phyloP scores from a whole-genome alignment of 2,113 vertebrate genomes.

The Perca schrenkii region DNA sequence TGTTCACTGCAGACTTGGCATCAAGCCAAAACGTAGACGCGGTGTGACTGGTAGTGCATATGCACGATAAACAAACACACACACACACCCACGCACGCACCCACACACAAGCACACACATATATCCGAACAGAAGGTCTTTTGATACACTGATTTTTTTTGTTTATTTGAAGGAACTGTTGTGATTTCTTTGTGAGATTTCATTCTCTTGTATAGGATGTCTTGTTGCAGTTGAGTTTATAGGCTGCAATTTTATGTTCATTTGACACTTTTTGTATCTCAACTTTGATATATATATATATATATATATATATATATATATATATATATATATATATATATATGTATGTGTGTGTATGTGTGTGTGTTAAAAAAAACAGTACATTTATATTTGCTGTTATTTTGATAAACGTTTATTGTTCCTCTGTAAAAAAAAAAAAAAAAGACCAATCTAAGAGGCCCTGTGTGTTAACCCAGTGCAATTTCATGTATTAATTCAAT shows the following conservation, averaged over 20 bases:
- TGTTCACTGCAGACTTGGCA: constrained; percentile 49
- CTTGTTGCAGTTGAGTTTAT: not conserved
- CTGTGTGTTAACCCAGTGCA: not conserved
- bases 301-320: no score
- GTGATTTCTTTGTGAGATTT: constrained; percentile 20
- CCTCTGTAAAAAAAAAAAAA: not conserved
- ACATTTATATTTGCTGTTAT: not conserved
- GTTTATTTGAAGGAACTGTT: constrained; percentile 20
- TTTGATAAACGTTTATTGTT: constrained; percentile 3
- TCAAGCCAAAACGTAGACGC: constrained; percentile 38
- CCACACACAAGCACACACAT: constrained; percentile 1
- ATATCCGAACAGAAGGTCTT: not conserved
- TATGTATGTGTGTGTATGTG: no score
- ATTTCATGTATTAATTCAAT: not conserved
- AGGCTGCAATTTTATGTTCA: not conserved
- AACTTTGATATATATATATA: not conserved
- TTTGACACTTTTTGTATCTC: not conserved
- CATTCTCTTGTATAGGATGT: constrained; percentile 3
- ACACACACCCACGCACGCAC: not conserved
- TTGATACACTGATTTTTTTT: not conserved
- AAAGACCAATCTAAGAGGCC: not conserved
- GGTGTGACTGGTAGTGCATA: not conserved
- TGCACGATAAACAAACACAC: constrained; percentile 14
- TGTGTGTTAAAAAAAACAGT: no score
- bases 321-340: no score